A percentile compares a stretch with the other conserved stretches of the same genome.
phyloP scores from a whole-genome alignment of 2,888 invertebrate species.

The Diarsia rubi region DNA sequence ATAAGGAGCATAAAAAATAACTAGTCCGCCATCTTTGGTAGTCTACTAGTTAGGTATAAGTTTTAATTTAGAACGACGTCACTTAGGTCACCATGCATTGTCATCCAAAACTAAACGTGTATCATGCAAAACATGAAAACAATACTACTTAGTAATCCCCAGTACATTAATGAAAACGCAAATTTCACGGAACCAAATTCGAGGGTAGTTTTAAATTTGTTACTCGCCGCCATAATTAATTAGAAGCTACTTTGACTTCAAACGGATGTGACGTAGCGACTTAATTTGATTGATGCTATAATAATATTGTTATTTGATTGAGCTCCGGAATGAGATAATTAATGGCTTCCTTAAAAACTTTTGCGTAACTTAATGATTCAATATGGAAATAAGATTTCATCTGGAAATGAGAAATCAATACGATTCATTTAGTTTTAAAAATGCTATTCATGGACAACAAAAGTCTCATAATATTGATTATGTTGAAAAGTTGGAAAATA shows the following conservation, averaged over 20 bases:
- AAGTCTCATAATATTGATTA: background rate
- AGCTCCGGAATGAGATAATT: conserved; percentile 40
- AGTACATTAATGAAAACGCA: background rate
- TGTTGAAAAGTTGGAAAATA: background rate
- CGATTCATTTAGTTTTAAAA: background rate
- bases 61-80: too few relatives aligned
- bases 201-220: conserved; percentile 42
- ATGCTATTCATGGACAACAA: background rate
- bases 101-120: background rate
- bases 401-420: conserved; percentile 20
- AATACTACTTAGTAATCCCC: background rate
- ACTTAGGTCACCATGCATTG: background rate
- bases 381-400: conserved; percentile 14
- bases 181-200: background rate
- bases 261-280: conserved; percentile 34
- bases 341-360: conserved; percentile 31
- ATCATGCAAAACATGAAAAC: background rate
- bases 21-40: background rate
- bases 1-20: background rate
- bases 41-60: too few relatives aligned
- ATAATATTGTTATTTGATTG: conserved; percentile 52
- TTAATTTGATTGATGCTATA: conserved; percentile 45
- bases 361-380: conserved; percentile 16
- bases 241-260: conserved; percentile 12
- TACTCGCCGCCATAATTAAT: conserved; percentile 28